phyloP scores from a whole-genome alignment of 1,140 invertebrate genomes.

The Sitophilus oryzae region DNA sequence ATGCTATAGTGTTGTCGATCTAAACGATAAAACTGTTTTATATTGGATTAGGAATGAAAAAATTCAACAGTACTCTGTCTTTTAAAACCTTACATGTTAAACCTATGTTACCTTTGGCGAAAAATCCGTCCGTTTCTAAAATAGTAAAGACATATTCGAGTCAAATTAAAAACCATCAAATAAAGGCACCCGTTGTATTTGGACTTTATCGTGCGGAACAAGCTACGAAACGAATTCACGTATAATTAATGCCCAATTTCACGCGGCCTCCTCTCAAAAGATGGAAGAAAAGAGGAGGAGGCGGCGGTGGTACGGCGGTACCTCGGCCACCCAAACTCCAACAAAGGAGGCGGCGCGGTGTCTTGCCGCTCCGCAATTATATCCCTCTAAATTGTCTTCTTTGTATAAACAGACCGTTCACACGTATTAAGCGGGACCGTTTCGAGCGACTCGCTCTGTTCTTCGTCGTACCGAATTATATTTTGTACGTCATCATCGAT shows the following conservation, averaged over 20 bases:
- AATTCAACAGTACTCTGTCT: too few species aligned
- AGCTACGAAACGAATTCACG: constrained; percentile 18
- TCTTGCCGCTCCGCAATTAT: constrained; percentile 14
- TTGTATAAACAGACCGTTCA: constrained; percentile 22
- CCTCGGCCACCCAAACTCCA: constrained; percentile 28
- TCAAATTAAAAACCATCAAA: constrained; percentile 14
- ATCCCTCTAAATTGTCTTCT: constrained; percentile 15
- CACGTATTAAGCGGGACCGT: constrained; percentile 16
- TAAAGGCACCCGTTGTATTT: constrained; percentile 18
- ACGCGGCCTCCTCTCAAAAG: constrained; percentile 19
- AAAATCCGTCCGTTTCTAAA: too few species aligned
- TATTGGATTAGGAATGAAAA: too few species aligned
- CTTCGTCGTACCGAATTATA: not conserved
- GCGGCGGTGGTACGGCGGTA: constrained; percentile 1
- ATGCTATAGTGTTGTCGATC: too few species aligned
- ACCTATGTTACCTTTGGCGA: too few species aligned
- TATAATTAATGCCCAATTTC: constrained; percentile 30
- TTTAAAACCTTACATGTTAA: too few species aligned
- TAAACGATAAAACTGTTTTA: too few species aligned
- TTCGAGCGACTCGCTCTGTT: not conserved
- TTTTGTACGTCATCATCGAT: not conserved
- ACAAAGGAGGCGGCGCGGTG: constrained; percentile 20
- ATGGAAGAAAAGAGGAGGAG: constrained; percentile 7
- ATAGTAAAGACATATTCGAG: too few species aligned
- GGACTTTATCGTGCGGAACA: constrained; percentile 12